Evolutionary conservation across 2,888 invertebrate species (phyloP).

Genomic region (Phania funesta): DNA sequence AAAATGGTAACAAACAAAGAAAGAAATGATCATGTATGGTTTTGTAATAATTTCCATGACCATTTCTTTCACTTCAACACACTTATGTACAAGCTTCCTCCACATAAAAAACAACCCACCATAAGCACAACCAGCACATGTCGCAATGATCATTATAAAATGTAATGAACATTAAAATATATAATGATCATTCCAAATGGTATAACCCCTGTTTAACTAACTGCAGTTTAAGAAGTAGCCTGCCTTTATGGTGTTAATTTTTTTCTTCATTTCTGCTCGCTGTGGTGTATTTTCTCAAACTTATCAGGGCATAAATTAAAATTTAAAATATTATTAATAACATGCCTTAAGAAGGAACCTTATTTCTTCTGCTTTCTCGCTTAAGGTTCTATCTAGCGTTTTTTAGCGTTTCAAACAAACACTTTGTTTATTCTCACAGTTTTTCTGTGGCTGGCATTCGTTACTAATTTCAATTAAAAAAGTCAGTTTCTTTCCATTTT

Average conservation of each 20-base stretch:
- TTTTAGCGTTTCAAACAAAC: neutral
- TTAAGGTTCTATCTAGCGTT: neutral
- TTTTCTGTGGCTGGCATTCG: constrained; percentile 2
- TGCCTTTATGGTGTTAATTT: constrained; percentile 61
- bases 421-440: constrained; percentile 26
- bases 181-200: constrained; percentile 5
- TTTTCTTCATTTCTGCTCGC: neutral
- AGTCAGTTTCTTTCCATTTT: neutral
- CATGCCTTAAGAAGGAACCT: constrained; percentile 32
- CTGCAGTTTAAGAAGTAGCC: constrained; percentile 23
- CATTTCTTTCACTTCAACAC: constrained; percentile 36
- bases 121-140: neutral
- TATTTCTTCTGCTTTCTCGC: neutral
- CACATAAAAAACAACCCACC: constrained; percentile 38
- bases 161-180: constrained; percentile 13
- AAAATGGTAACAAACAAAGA: neutral
- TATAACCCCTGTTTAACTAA: neutral
- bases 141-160: constrained; percentile 3
- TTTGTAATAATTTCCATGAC: constrained; percentile 51
- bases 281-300: constrained; percentile 53
- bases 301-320: constrained; percentile 62
- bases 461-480: constrained; percentile 44
- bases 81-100: constrained; percentile 21
- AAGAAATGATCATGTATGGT: constrained; percentile 19
- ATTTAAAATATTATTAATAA: constrained; percentile 54